A percentile compares a stretch with the other conserved stretches of the same genome.
Conservation (phyloP, 2,797 vertebrate genomes). For the Podarcis lilfordi region DNA sequence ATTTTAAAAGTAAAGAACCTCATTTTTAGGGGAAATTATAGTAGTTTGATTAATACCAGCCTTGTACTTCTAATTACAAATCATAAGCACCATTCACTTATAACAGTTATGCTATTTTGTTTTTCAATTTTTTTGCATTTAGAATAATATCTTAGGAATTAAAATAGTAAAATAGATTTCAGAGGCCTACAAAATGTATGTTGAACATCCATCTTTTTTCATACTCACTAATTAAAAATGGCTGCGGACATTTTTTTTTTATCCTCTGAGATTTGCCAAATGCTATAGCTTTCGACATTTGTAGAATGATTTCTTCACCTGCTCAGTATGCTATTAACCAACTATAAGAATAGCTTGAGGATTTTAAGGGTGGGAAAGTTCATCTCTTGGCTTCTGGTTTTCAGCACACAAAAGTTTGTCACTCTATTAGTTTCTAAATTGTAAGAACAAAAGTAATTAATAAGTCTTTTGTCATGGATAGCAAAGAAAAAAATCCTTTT, state of each 20-base stretch:
- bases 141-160: constrained; percentile 49
- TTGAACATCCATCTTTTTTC: constrained; percentile 72
- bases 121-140: constrained; percentile 55
- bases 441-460: constrained; percentile 82
- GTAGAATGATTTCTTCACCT: constrained; percentile 78
- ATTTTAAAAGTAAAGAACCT: constrained; percentile 56
- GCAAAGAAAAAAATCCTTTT: constrained; percentile 78
- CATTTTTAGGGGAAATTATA: constrained; percentile 65
- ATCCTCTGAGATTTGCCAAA: constrained; percentile 81
- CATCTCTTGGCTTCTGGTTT: constrained; percentile 76
- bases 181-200: constrained; percentile 71
- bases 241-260: constrained; percentile 78
- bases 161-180: constrained; percentile 58
- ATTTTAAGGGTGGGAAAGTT: constrained; percentile 57
- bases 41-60: constrained; percentile 52
- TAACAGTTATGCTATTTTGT: constrained; percentile 23
- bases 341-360: constrained; percentile 75
- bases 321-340: constrained; percentile 74
- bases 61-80: constrained; percentile 60
- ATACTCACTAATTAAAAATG: constrained; percentile 82
- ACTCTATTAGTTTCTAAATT: constrained; percentile 79
- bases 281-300: constrained; percentile 77
- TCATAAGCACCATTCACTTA: constrained; percentile 1
- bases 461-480: constrained; percentile 81
- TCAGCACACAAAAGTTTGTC: constrained; percentile 66